Base-by-base conservation (phyloP, 2,797 vertebrate genomes). In the Martes flavigula region DNA sequence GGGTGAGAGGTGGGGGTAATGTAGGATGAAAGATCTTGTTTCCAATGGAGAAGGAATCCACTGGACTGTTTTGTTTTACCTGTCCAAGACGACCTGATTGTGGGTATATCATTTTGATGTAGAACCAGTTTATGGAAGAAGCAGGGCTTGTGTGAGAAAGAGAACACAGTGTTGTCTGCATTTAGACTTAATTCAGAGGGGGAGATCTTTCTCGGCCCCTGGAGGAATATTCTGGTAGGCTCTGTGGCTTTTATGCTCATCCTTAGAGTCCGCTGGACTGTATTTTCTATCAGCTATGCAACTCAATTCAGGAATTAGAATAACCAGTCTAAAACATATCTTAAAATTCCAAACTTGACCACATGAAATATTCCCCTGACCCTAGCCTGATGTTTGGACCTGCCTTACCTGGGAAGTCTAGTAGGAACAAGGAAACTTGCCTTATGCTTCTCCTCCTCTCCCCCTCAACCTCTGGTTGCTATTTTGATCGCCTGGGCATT, bases 221-320 rank as follows among this genome's bases (percentile, higher is more conserved):
- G 23, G 58, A 60, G 7, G 20, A 82, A 56, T 68, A 54, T 56
- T 56, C 66, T 87, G 66, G 21, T 9, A 40, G 60, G 7, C 21
- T 84, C 43, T 20, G 5, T 43, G 32, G 27, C 56, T 87, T 84
- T 90, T 7, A 8, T 73, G 60, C 4, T 83, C 7, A 87, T 15
- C 40, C 64, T 64, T 58, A 77, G 87, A 75, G 15, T 62, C 30
- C 7, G n/a, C 3, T 46, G 35, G 23, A 46, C 27, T 51, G 48
- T 51, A 51, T 51, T 51, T 51, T 54, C 23, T 20, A 13, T 51
- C 64, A 72, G 30, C 20, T 66, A 32, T 12, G 60, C 3, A 68
- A 66, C n/a, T 79, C 32, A 14, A 20, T 27, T 92, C 51, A 92
- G 70, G 23, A 78, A 35, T 92, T 51, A 58, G 75, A 95, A 87